Evolutionary conservation across 1,140 invertebrate genomes (phyloP), one percentile per base, ranked within the genome.

Genomic region (Achroia grisella): DNA sequence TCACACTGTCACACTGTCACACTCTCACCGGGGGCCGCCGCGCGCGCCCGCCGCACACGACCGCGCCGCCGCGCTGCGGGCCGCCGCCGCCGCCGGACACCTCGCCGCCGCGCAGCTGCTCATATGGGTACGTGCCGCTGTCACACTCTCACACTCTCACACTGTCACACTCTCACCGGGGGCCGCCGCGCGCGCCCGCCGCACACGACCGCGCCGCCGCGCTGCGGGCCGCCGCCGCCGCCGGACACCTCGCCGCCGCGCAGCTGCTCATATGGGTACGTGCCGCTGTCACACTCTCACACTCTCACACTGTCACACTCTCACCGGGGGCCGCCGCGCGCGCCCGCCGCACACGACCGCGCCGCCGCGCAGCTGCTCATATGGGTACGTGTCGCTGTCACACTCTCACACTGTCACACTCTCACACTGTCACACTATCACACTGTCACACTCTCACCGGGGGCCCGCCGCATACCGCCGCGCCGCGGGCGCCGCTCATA

Each of bases 41-140:
- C 62, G 63, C 39, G 61, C 62, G 33, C 64, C 71, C 64, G 88
- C 91, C 30, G 86, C 89, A 37, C 87, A 87, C 37, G 90, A 71
- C 23, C 56, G 70, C 14, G 53, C 67, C 17, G 48, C 71, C 49
- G 74, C 71, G 5, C 85, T 98, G 33, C 95, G 98, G 71, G 88
- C 98, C 40, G 96, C 97, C 23, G 95, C 95, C 64, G 93, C 94
- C 10, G 91, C 94, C 48, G 95, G 95, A 14, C 96, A 96, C 77
- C 87, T 97, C 49, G 93, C 96, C 40, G 92, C 97, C 65, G 92
- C 95, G 23, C 97, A 98, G 86, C 88, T 98, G 34, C 87, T 98
- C 15, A 91, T 98, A 71, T 98, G 96, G 97, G 96, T 98, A 87
- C n/a, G n/a, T n/a, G n/a, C n/a, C n/a, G n/a, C n/a, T n/a, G n/a